phyloP scores from a whole-genome alignment of 2,113 vertebrate genomes.

The Corythaeola cristata region DNA sequence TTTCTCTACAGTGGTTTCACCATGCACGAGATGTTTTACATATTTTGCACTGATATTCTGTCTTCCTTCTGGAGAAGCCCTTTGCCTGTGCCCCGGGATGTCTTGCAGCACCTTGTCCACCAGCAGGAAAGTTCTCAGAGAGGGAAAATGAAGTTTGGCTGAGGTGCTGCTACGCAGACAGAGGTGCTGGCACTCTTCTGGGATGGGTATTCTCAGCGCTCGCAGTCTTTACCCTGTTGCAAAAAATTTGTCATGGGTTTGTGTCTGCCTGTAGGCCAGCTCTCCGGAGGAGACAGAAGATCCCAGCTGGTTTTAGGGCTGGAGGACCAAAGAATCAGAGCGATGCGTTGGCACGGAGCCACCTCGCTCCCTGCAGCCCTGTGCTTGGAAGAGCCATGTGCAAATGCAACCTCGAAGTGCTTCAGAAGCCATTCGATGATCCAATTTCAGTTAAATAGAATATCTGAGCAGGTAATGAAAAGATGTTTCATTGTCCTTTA shows the following conservation, averaged over 20 bases:
- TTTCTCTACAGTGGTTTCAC: background rate
- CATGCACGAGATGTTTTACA: background rate
- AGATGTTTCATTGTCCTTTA: background rate
- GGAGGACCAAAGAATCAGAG: background rate
- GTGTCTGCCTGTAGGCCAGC: background rate
- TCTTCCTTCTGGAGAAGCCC: background rate
- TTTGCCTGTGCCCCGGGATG: accelerated
- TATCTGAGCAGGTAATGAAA: background rate
- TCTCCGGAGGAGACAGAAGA: background rate
- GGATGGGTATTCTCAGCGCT: background rate
- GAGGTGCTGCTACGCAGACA: background rate
- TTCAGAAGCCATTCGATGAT: background rate
- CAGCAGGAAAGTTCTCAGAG: background rate
- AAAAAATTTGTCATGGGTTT: background rate
- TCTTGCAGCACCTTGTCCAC: background rate
- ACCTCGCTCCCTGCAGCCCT: background rate
- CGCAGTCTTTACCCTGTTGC: background rate
- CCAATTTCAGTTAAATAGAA: background rate
- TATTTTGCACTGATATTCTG: background rate
- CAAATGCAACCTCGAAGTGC: background rate
- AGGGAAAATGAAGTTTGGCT: background rate
- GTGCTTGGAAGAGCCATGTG: background rate
- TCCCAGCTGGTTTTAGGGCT: background rate
- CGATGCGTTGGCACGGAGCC: background rate
- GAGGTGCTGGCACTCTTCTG: background rate